Conservation (phyloP, 2,113 vertebrate species). For the Limanda limanda region DNA sequence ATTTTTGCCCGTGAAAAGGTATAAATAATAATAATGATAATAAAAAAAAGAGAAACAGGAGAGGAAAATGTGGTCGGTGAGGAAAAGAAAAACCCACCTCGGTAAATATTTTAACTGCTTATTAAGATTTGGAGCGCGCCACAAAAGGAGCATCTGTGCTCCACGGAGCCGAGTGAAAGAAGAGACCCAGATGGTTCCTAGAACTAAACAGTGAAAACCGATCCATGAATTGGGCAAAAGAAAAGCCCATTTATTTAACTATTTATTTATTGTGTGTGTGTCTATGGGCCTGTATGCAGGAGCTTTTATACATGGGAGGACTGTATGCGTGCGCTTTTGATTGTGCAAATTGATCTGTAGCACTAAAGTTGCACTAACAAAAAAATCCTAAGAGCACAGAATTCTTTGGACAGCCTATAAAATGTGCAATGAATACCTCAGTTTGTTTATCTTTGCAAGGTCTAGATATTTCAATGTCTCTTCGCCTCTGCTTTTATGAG, state of each 20-base stretch:
- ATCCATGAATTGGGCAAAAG: constrained; percentile 77
- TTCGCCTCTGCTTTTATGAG: constrained; percentile 82
- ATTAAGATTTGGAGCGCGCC: constrained; percentile 92
- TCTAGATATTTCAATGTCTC: constrained; percentile 84
- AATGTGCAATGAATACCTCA: constrained; percentile 83
- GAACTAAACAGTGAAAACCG: constrained; percentile 84
- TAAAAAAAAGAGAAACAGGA: constrained; percentile 84
- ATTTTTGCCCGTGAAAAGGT: constrained; percentile 98
- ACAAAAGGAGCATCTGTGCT: constrained; percentile 98
- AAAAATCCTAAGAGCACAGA: constrained; percentile 79
- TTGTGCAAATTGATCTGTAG: constrained; percentile 77
- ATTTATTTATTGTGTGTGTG: constrained; percentile 70
- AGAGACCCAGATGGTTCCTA: constrained; percentile 92
- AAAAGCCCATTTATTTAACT: constrained; percentile 78
- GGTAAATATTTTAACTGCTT: constrained; percentile 99
- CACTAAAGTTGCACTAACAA: constrained; percentile 53
- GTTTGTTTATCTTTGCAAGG: constrained; percentile 86
- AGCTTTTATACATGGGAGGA: constrained; percentile 54
- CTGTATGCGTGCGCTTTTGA: constrained; percentile 52
- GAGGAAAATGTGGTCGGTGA: constrained; percentile 79
- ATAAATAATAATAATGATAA: constrained; percentile 96
- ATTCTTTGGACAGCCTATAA: constrained; percentile 82
- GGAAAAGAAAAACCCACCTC: constrained; percentile 83
- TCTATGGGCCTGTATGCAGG: constrained; percentile 31
- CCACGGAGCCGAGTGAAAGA: constrained; percentile 84